phyloP scores from a whole-genome alignment of 2,888 invertebrate species.

The Hemistola chrysoprasaria region DNA sequence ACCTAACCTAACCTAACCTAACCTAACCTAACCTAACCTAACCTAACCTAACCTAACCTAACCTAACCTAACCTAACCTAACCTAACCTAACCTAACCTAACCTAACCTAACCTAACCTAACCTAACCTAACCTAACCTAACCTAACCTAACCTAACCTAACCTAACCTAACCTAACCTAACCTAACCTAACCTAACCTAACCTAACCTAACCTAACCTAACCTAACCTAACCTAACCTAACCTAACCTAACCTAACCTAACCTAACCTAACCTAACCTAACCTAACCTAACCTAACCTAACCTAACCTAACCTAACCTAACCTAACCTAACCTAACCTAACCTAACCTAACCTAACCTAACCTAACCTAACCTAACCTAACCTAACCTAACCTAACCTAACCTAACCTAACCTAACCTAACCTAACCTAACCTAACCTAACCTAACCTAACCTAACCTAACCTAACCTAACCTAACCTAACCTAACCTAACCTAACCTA shows the following conservation, averaged over 20 bases:
- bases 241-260: constrained; percentile 10
- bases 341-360: constrained; percentile 7
- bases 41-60: constrained; percentile 21
- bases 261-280: constrained; percentile 14
- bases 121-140: constrained; percentile 26
- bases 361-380: constrained; percentile 9
- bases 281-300: constrained; percentile 11
- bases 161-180: constrained; percentile 10
- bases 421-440: constrained; percentile 12
- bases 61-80: constrained; percentile 25
- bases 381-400: constrained; percentile 10
- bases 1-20: constrained; percentile 25
- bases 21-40: constrained; percentile 18
- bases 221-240: constrained; percentile 14
- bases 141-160: constrained; percentile 21
- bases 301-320: constrained; percentile 10
- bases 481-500: constrained; percentile 1
- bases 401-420: constrained; percentile 11
- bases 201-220: constrained; percentile 20
- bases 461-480: neutral
- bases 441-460: constrained; percentile 2
- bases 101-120: constrained; percentile 26
- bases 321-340: constrained; percentile 11
- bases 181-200: constrained; percentile 18
- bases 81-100: constrained; percentile 25